Base-by-base conservation (phyloP, 92 coral and sea anemone genomes). In the Siderastrea radians region DNA sequence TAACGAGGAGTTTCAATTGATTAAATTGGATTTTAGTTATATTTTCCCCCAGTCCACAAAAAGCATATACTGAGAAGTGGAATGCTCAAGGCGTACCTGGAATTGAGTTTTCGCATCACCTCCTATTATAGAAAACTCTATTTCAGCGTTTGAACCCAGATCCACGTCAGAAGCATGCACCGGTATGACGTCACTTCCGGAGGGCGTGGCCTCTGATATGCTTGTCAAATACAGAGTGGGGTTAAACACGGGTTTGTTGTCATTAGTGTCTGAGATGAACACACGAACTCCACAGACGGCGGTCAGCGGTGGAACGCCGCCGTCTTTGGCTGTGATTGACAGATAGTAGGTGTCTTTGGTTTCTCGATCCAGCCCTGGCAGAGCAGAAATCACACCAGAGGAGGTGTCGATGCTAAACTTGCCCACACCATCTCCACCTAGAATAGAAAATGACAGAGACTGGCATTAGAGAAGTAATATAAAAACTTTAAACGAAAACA, bases 111-210 rank as follows among this genome's bases (percentile, higher is more conserved):
- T 80, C 0, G 75, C 67, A 51, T 92, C 92, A 1, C 95, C 95
- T 12, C 90, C 95, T 15, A 81, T 82, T 12, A 92, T 75, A 11
- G 92, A 84, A 84, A 83, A 92, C 50, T 75, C 47, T 16, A 92
- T 92, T 72, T 88, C 90, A 44, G 92, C 92, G 78, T 92, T 92
- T n/a, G 78, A 51, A n/a, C 95, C 92, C 1, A 75, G 60, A 72
- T 92, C 95, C 58, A 66, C 19, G 51, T 92, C 95, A 66, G 74
- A 68, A 1, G 95, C 95, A 72, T 92, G 72, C n/a, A 92, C 95
- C 50, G 92, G 90, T 79, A 92, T 88, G 84, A 92, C 92, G 58
- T 92, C 87, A 84, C 83, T 92, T 59, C 95, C 95, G 68, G 92
- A 68, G 64, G 90, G 51, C 60, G 90, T 92, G 71, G 92, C 72